Base-by-base conservation (phyloP, 2,888 invertebrate genomes). In the Caenorhabditis japonica region DNA sequence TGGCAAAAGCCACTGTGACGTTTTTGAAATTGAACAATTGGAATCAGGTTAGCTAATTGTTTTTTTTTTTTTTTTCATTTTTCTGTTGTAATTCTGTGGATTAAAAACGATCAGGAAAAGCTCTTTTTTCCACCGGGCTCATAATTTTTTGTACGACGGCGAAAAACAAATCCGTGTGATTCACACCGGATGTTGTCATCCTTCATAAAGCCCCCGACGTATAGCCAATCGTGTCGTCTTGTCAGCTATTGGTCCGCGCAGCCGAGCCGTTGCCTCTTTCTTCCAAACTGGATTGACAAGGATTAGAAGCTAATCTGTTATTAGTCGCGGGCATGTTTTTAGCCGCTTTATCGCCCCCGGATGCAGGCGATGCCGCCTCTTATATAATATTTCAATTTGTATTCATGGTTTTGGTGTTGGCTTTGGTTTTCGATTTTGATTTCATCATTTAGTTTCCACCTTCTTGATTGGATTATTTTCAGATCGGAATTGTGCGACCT, bases 1-100 rank as follows among this genome's bases (percentile, higher is more conserved):
- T 86, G 86, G 86, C 86, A 2, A 81, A 84, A 10, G 86, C 85
- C 1, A 85, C 84, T 4, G 61, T 84, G 1, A 77, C 84, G 1
- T 85, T 75, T 60, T 51, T 86, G 43, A 75, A 83, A n/a, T 66
- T 84, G 43, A 85, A 86, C 74, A 83, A 82, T 21, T 86, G 84
- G 84, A 76, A 84, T 49, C 82, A 85, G 74, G 84, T 79, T 23
- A 44, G 64, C 27, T 15, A 4, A 12, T 33, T 17, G 27, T 55
- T 30, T 5, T 7, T 30, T 30, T 30, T 30, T n/a, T n/a, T n/a
- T n/a, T n/a, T n/a, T n/a, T n/a, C n/a, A n/a, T n/a, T n/a, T n/a
- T n/a, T n/a, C n/a, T n/a, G n/a, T n/a, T n/a, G n/a, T n/a, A n/a
- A n/a, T n/a, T n/a, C n/a, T n/a, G n/a, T n/a, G n/a, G 25, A 49